Evolutionary conservation across 1,140 invertebrate genomes (phyloP).

Genomic region (Sitobion miscanthi): DNA sequence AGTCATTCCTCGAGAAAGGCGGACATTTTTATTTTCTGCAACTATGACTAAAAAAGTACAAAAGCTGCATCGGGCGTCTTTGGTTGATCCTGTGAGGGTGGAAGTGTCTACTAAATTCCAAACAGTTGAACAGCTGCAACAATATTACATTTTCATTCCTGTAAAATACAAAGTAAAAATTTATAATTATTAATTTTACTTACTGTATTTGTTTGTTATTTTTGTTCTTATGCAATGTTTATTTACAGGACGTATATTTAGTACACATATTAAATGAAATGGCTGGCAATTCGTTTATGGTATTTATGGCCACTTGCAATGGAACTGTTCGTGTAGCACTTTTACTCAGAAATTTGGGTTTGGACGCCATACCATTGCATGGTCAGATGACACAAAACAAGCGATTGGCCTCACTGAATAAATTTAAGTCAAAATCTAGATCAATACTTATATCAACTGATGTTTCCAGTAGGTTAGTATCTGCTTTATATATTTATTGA

Average conservation of each 20-base stretch:
- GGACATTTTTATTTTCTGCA: conserved; percentile 92
- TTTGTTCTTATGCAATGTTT: conserved; percentile 58
- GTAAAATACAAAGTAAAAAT: conserved; percentile 86
- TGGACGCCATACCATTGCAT: conserved; percentile 93
- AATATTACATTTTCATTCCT: conserved; percentile 96
- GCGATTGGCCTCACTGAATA: conserved; percentile 86
- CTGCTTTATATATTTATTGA: neutral
- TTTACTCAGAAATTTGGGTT: conserved; percentile 84
- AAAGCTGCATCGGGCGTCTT: conserved; percentile 93
- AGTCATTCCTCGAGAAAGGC: conserved; percentile 85
- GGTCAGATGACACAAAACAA: conserved; percentile 98
- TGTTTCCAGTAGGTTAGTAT: conserved; percentile 87
- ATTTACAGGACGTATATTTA: conserved; percentile 88
- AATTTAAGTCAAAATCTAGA: conserved; percentile 88
- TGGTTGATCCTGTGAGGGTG: conserved; percentile 91
- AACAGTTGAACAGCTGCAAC: conserved; percentile 95
- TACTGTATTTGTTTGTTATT: neutral
- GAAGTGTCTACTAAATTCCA: conserved; percentile 97
- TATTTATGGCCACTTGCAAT: conserved; percentile 95
- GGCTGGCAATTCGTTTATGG: conserved; percentile 95
- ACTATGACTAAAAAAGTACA: conserved; percentile 99
- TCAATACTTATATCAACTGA: conserved; percentile 95
- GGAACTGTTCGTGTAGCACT: conserved; percentile 88
- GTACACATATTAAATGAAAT: conserved; percentile 96
- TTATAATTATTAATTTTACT: conserved; percentile 24